Evolutionary conservation across 92 coral and sea anemone genomes (phyloP).

Genomic region (Epizoanthus ramosus): DNA sequence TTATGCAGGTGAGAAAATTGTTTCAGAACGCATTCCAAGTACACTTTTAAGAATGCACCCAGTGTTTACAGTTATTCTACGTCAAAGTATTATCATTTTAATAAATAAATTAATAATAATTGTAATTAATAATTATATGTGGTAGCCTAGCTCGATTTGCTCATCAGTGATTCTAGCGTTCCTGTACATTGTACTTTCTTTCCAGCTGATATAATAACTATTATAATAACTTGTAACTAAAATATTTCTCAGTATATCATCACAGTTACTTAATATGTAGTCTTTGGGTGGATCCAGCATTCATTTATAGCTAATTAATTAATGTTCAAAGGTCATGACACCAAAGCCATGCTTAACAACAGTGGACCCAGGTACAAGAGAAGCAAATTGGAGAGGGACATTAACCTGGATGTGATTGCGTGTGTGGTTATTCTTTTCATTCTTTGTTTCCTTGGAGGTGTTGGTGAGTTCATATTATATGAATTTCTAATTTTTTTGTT

Average conservation of each 20-base stretch:
- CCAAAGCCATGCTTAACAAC: constrained; percentile 98
- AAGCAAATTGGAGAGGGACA: constrained; percentile 92
- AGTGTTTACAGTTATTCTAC: too few relatives aligned
- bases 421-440: constrained; percentile 89
- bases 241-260: not conserved
- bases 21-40: not conserved
- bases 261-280: too few relatives aligned
- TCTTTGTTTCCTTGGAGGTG: constrained; percentile 90
- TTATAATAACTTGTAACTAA: not conserved
- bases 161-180: too few relatives aligned
- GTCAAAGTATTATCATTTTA: too few relatives aligned
- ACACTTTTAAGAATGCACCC: too few relatives aligned
- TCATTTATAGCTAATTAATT: not conserved
- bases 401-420: constrained; percentile 90
- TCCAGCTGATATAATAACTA: too few relatives aligned
- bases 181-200: too few relatives aligned
- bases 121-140: too few relatives aligned
- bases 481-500: too few relatives aligned
- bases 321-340: constrained; percentile 86
- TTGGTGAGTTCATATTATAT: constrained; percentile 61
- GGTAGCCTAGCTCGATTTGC: too few relatives aligned
- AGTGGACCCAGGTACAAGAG: constrained; percentile 98
- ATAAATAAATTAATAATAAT: too few relatives aligned
- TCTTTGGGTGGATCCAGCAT: not conserved
- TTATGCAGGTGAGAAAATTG: constrained; percentile 85